These are phyloP conservation scores for Ia io DNA, from an alignment of 2,113 vertebrate species.

Conservation along the genomic window DNA sequence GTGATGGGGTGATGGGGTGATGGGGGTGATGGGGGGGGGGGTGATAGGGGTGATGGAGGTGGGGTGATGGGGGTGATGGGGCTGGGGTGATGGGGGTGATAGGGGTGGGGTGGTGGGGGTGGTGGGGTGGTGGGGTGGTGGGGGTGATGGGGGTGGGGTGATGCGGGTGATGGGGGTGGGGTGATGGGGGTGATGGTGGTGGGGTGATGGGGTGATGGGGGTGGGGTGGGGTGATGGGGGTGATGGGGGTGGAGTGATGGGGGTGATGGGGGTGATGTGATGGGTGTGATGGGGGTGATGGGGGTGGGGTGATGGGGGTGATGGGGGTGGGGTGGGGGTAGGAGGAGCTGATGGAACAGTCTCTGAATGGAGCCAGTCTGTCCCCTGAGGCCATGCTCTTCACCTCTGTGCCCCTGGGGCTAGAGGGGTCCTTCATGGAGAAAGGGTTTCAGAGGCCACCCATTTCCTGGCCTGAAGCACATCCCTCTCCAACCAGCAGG, in stretches of 20 bases:
- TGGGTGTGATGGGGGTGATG: not conserved
- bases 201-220: not conserved
- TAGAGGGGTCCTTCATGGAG: not conserved
- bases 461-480: not conserved
- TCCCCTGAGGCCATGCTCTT: not conserved
- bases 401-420: not conserved
- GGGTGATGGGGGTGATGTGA: no score
- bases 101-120: not conserved
- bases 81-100: not conserved
- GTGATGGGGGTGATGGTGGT: not conserved
- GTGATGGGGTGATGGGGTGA: no score
- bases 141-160: not conserved
- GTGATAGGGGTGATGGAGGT: not conserved
- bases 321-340: not conserved
- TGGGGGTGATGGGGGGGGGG: not conserved
- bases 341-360: no score
- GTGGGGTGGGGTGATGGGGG: not conserved
- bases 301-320: no score
- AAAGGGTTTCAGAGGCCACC: not conserved
- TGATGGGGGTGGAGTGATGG: not conserved
- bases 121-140: fast-evolving
- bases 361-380: not conserved
- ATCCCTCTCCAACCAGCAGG: not conserved
- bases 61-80: not conserved
- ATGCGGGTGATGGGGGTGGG: not conserved